phyloP scores from a whole-genome alignment of 2,797 vertebrate species.

The Danio kyathit region DNA sequence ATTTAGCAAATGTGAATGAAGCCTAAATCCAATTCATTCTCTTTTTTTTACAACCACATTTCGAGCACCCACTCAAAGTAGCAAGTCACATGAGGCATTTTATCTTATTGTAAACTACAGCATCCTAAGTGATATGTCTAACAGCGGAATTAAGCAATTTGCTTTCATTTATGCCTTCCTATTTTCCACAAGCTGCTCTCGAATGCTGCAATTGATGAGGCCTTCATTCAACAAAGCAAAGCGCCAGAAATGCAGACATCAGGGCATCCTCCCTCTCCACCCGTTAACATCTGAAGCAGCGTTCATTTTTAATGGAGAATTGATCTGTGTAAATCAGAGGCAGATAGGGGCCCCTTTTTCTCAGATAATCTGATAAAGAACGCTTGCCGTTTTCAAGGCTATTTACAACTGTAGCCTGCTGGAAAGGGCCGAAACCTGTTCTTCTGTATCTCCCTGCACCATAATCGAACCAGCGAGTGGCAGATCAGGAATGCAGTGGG shows the following conservation, averaged over 20 bases:
- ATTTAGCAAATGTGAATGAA: conserved; percentile 21
- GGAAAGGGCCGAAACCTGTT: conserved; percentile 42
- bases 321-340: conserved; percentile 62
- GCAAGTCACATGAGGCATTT: conserved; percentile 39
- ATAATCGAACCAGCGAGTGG: conserved; percentile 29
- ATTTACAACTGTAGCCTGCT: conserved; percentile 43
- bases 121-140: conserved; percentile 37
- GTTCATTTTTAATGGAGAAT: conserved; percentile 65
- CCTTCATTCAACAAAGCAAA: conserved; percentile 15
- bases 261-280: conserved; percentile 21
- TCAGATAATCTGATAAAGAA: conserved; percentile 61
- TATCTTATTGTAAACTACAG: conserved; percentile 32
- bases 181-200: conserved; percentile 37
- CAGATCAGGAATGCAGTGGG: conserved; percentile 26
- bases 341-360: conserved; percentile 41
- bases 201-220: conserved; percentile 48
- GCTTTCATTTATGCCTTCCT: conserved; percentile 39
- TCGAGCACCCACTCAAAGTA: conserved; percentile 3
- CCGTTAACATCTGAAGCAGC: conserved; percentile 50
- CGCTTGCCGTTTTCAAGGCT: conserved; percentile 39
- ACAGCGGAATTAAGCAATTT: conserved; percentile 50
- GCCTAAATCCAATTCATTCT: conserved; percentile 14
- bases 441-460: conserved; percentile 15
- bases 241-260: conserved; percentile 30
- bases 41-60: neutral